Evolutionary conservation across 2,797 vertebrate genomes (phyloP).

Genomic region (Urosaurus nigricauda): DNA sequence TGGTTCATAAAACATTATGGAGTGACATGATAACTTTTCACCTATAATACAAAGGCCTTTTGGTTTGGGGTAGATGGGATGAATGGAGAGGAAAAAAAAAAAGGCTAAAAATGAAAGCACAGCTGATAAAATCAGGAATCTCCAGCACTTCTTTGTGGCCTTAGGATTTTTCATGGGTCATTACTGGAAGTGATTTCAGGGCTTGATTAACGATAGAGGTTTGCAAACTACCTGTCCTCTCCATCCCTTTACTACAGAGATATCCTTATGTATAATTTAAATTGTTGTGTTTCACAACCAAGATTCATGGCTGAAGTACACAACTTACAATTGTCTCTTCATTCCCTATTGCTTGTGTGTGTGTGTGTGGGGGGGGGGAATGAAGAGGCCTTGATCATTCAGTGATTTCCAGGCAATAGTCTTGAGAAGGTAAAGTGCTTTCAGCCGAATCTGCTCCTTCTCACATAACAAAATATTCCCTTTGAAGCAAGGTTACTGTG

Average conservation of each 20-base stretch:
- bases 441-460: slow-evolving; percentile 48
- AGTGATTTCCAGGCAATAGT: not conserved
- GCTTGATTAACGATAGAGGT: not conserved
- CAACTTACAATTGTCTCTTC: not conserved
- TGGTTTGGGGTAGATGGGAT: too few species aligned
- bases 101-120: not conserved
- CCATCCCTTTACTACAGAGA: not conserved
- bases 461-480: slow-evolving; percentile 71
- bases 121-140: not conserved
- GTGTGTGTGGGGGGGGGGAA: not conserved
- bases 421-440: slow-evolving; percentile 42
- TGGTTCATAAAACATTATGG: not conserved
- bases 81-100: not conserved
- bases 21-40: not conserved
- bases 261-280: not conserved
- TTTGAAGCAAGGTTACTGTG: slow-evolving; percentile 66
- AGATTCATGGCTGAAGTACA: not conserved
- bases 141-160: not conserved
- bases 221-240: not conserved
- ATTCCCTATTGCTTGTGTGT: not conserved
- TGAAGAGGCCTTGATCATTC: not conserved
- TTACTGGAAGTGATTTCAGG: not conserved
- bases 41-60: not conserved
- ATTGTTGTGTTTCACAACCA: not conserved
- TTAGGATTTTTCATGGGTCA: not conserved